Conservation (phyloP, 2,888 invertebrate species). For the Cryptocephalus primarius region DNA sequence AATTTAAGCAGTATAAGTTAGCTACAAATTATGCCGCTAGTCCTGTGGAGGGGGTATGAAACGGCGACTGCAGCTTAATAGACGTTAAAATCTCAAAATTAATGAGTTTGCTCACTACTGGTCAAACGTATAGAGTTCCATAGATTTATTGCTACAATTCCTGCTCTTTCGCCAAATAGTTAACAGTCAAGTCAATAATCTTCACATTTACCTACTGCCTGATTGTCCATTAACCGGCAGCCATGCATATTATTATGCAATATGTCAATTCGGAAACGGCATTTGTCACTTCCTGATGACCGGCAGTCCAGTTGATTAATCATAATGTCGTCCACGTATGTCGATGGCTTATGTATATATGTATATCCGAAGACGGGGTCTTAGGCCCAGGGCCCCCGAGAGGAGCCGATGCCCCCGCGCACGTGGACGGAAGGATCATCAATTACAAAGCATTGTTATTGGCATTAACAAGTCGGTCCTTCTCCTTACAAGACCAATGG, state of each 20-base stretch:
- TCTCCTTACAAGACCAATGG: conserved; percentile 24
- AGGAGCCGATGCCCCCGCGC: conserved; percentile 25
- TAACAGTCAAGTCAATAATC: too few relatives aligned
- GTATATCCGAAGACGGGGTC: background rate
- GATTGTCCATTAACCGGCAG: background rate
- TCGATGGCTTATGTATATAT: background rate
- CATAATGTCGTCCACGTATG: background rate
- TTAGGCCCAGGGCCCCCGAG: conserved; percentile 1
- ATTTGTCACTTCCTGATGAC: conserved; percentile 30
- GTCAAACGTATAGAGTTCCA: too few relatives aligned
- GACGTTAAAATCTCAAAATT: too few relatives aligned
- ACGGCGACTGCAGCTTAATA: too few relatives aligned
- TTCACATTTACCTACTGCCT: too few relatives aligned
- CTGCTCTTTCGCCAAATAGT: too few relatives aligned
- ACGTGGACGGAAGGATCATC: conserved; percentile 34
- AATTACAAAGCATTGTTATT: conserved; percentile 28
- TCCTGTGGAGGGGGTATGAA: too few relatives aligned
- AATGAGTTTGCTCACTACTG: too few relatives aligned
- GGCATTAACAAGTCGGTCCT: conserved; percentile 13
- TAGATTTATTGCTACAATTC: too few relatives aligned
- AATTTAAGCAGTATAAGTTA: too few relatives aligned
- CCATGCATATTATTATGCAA: conserved; percentile 25
- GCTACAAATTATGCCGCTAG: too few relatives aligned
- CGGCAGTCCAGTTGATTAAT: conserved; percentile 6
- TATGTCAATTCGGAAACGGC: conserved; percentile 29